Evolutionary conservation across 2,888 invertebrate genomes (phyloP).

Genomic region (Ceraclea dissimilis): DNA sequence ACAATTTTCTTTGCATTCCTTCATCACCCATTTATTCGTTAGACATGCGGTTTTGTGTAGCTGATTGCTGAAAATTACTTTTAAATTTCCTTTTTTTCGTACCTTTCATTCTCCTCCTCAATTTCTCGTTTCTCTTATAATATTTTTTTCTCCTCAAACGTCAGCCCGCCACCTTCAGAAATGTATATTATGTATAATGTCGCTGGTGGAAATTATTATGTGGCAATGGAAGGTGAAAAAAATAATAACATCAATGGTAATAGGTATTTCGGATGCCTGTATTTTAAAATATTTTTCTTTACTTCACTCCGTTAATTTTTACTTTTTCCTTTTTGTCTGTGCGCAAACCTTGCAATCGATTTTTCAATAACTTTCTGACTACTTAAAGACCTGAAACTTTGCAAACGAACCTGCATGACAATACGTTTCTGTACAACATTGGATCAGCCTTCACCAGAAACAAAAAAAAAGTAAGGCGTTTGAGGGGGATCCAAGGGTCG

Average conservation of each 20-base stretch:
- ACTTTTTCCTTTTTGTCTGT: too few relatives aligned
- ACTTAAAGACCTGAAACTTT: too few relatives aligned
- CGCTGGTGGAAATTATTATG: constrained; percentile 15
- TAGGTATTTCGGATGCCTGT: too few relatives aligned
- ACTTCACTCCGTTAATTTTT: too few relatives aligned
- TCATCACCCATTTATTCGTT: not conserved
- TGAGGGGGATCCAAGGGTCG: too few relatives aligned
- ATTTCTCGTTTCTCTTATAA: constrained; percentile 8
- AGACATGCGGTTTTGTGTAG: constrained; percentile 25
- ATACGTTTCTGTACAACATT: too few relatives aligned
- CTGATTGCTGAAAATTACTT: constrained; percentile 26
- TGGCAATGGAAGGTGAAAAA: not conserved
- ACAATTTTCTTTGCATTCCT: not conserved
- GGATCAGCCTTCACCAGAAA: too few relatives aligned
- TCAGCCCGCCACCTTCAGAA: constrained; percentile 18
- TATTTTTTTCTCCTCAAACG: constrained; percentile 10
- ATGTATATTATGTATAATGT: constrained; percentile 17
- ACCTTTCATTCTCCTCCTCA: constrained; percentile 1
- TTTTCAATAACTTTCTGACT: too few relatives aligned
- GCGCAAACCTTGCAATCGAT: too few relatives aligned
- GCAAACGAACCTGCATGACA: too few relatives aligned
- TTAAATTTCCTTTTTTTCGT: constrained; percentile 22
- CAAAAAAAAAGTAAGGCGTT: too few relatives aligned
- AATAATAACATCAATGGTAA: not conserved
- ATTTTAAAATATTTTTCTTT: too few relatives aligned